Base-by-base conservation (phyloP, 1,140 invertebrate genomes). In the Leptoteleia sp. region DNA sequence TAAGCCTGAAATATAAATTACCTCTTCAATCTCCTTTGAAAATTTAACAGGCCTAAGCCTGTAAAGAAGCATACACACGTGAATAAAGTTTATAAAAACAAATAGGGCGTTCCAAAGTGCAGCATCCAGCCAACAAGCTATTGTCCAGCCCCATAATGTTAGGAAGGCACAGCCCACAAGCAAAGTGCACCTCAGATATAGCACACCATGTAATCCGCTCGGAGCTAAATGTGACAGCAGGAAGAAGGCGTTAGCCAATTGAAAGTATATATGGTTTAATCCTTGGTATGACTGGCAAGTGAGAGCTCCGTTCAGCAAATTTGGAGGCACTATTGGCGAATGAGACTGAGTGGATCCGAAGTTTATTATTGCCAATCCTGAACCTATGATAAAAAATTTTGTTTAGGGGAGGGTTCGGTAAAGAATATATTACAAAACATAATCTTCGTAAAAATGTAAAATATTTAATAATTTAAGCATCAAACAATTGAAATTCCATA, bases 91-190 rank as follows among this genome's bases (percentile, higher is more conserved):
- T 84, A 97, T 94, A 76, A 92, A 88, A 81, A 96, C 91, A 88
- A 96, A 96, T 31, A 93, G 92, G 81, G 93, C 92, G 83, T 96
- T 96, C 96, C 96, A 97, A 43, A 96, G 90, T 79, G 95, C 94
- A 68, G 95, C 94, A 83, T 97, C 96, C 71, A 95, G 91, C 82
- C 94, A 95, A 88, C 96, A 97, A 79, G 95, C 91, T 37, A 96
- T 93, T 59, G 94, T 92, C 92, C 94, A 96, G 16, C 94, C 94
- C 94, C 95, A 97, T 50, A 95, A 88, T 25, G 93, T 92, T 65
- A 94, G 92, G 89, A 95, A 94, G 37, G 94, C 91, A 89, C 93
- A 95, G 22, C 94, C 95, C 33, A 96, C 90, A 38, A 95, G 91
- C 55, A 96, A 90, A 15, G 93, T 93, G 79, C 92, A 92, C 48